Conservation (phyloP, 1,140 invertebrate genomes). For the Nephotettix cincticeps region DNA sequence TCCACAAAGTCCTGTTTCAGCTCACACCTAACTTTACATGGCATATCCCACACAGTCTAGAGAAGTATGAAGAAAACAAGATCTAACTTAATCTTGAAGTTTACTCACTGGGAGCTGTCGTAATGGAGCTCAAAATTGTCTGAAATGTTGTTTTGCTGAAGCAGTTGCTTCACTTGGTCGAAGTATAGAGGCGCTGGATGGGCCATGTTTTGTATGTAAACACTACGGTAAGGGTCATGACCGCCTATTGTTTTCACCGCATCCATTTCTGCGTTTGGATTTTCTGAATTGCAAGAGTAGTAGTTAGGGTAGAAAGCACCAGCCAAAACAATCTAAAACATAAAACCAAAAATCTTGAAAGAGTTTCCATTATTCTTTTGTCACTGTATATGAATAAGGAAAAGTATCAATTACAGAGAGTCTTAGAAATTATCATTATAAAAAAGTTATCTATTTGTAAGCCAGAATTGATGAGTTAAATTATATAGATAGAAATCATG, state of each 20-base stretch:
- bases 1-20: too few relatives aligned
- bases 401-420: too few relatives aligned
- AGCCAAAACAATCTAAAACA: constrained; percentile 63
- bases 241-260: constrained; percentile 63
- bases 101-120: background rate
- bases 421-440: too few relatives aligned
- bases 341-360: background rate
- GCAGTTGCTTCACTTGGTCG: constrained; percentile 52
- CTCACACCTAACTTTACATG: too few relatives aligned
- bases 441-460: too few relatives aligned
- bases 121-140: background rate
- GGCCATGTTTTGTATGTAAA: constrained; percentile 71
- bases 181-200: constrained; percentile 74
- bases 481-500: too few relatives aligned
- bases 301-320: constrained; percentile 93
- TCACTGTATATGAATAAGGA: too few relatives aligned
- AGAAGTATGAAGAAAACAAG: too few relatives aligned
- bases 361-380: background rate
- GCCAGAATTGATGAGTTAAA: too few relatives aligned
- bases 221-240: constrained; percentile 71
- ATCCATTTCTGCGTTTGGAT: constrained; percentile 57
- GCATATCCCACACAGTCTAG: too few relatives aligned
- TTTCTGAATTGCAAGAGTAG: constrained; percentile 58
- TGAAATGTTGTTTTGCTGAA: background rate
- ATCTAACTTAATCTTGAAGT: too few relatives aligned